These are phyloP conservation scores for Penaeus monodon DNA, from an alignment of 2,888 invertebrate species.

Conservation along the genomic window DNA sequence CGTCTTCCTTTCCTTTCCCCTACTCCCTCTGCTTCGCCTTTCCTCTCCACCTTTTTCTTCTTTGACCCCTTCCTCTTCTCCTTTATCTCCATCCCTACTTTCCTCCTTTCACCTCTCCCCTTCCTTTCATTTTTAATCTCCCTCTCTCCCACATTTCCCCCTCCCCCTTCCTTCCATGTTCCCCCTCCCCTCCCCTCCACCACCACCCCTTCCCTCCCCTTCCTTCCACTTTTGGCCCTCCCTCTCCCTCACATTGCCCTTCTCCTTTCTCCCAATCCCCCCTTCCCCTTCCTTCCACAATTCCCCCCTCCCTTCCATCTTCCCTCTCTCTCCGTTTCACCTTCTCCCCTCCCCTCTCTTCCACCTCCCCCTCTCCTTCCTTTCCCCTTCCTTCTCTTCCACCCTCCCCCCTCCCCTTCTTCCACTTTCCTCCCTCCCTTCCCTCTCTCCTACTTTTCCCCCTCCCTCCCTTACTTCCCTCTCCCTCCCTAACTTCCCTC, in stretches of 20 bases:
- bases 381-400: background rate
- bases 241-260: background rate
- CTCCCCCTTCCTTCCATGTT: conserved; percentile 1
- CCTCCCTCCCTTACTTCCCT: background rate
- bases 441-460: background rate
- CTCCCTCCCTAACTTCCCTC: background rate
- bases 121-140: background rate
- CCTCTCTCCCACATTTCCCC: background rate
- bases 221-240: background rate
- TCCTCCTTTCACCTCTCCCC: background rate
- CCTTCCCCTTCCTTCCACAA: background rate
- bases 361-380: background rate
- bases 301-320: background rate
- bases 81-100: too few species aligned
- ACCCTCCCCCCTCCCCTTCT: background rate
- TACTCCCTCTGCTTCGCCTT: too few species aligned
- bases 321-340: background rate
- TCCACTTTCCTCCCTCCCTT: background rate
- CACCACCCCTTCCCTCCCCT: too few species aligned
- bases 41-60: too few species aligned
- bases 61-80: too few species aligned
- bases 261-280: background rate
- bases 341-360: background rate
- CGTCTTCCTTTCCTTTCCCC: too few species aligned
- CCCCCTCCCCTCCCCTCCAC: background rate